These are phyloP conservation scores for Sipha flava DNA, from an alignment of 1,140 invertebrate species.

Conservation along the genomic window DNA sequence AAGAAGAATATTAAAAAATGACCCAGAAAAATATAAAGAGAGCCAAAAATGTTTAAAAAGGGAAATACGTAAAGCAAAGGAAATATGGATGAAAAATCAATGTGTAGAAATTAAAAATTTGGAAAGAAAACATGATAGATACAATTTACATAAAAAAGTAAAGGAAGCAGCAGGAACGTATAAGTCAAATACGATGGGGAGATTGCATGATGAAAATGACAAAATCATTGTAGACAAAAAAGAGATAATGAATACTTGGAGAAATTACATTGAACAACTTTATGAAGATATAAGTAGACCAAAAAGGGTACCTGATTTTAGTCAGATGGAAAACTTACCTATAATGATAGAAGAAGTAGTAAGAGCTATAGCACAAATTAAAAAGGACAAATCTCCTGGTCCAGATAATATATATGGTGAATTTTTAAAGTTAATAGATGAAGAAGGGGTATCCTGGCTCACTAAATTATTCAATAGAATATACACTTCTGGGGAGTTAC, in stretches of 20 bases:
- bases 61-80: not conserved
- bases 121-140: conserved; percentile 30
- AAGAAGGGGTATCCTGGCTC: not conserved
- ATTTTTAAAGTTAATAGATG: conserved; percentile 35
- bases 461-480: not conserved
- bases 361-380: not conserved
- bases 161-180: conserved; percentile 22
- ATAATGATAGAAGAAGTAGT: not conserved
- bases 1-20: not conserved
- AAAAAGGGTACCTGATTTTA: not conserved
- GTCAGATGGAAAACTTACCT: not conserved
- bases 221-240: not conserved
- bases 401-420: not conserved
- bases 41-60: not conserved
- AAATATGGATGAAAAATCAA: not conserved
- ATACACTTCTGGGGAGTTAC: not conserved
- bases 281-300: not conserved
- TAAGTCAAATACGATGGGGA: not conserved
- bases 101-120: conserved; percentile 32
- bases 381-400: not conserved
- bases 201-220: not conserved
- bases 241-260: not conserved
- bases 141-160: conserved; percentile 35
- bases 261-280: not conserved
- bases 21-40: not conserved